phyloP scores from a whole-genome alignment of 1,140 invertebrate genomes.

The Conopomorpha cramerella region DNA sequence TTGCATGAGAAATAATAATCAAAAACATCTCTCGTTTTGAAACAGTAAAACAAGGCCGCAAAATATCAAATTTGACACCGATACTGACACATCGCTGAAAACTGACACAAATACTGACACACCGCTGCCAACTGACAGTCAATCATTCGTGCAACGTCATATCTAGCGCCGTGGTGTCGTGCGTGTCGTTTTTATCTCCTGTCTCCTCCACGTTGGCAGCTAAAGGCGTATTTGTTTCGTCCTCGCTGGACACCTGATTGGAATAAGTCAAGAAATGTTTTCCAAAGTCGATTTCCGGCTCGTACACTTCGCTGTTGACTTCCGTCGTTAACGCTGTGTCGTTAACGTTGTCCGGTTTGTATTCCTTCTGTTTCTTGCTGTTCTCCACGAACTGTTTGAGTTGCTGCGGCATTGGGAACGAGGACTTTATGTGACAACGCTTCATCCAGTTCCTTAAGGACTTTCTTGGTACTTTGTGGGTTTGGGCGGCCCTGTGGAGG shows the following conservation, averaged over 20 bases:
- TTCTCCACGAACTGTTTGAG: constrained; percentile 58
- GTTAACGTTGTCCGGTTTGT: constrained; percentile 46
- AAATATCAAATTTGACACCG: too few relatives aligned
- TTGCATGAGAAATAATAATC: too few relatives aligned
- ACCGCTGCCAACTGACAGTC: too few relatives aligned
- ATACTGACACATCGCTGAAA: too few relatives aligned
- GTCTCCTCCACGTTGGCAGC: constrained; percentile 10
- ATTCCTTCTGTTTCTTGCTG: constrained; percentile 51
- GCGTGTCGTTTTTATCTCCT: constrained; percentile 7
- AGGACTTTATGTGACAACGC: constrained; percentile 58
- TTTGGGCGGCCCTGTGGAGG: constrained; percentile 60
- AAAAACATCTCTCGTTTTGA: too few relatives aligned
- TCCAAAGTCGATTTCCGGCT: constrained; percentile 26
- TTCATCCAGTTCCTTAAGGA: constrained; percentile 62
- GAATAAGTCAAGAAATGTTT: constrained; percentile 33
- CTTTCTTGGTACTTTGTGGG: constrained; percentile 58
- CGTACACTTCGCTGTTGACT: constrained; percentile 23
- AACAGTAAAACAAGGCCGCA: too few relatives aligned
- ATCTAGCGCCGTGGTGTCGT: constrained; percentile 13
- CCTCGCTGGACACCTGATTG: constrained; percentile 28
- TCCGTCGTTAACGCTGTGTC: constrained; percentile 8
- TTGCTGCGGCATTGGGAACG: constrained; percentile 58
- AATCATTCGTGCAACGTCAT: constrained; percentile 40
- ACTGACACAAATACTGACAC: too few relatives aligned
- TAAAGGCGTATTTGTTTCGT: too few relatives aligned